Conservation (phyloP, 2,113 vertebrate species). For the Bubo scandiacus region DNA sequence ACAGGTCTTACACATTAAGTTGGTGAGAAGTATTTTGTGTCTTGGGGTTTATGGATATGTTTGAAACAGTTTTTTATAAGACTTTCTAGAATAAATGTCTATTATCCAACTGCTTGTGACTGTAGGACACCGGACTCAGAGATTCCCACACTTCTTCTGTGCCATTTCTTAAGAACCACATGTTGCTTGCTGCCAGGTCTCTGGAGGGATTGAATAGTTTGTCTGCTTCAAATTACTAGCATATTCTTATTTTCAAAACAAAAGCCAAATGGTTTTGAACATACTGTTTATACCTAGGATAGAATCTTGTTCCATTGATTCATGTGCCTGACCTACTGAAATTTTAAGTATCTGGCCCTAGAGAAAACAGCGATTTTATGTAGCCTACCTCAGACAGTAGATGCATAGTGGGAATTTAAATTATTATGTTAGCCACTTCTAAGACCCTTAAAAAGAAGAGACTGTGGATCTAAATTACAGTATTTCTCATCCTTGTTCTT, state of each 20-base stretch:
- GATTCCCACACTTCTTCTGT: background rate
- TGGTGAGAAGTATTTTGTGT: background rate
- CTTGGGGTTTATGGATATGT: background rate
- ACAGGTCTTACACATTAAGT: background rate
- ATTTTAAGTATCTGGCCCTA: background rate
- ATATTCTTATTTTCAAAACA: background rate
- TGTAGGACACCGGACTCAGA: background rate
- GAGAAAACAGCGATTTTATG: background rate
- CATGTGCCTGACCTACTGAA: no score
- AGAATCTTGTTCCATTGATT: background rate
- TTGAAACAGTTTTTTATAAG: background rate
- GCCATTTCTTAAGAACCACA: background rate
- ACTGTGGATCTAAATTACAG: background rate
- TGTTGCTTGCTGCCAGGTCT: background rate
- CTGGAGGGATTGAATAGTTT: background rate
- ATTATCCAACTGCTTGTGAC: background rate
- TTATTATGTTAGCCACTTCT: background rate
- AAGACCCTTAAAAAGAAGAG: background rate
- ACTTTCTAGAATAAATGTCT: background rate
- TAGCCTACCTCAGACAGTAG: background rate
- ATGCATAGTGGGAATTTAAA: background rate
- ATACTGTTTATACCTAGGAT: background rate
- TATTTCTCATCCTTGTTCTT: background rate
- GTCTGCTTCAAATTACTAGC: background rate
- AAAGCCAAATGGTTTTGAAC: background rate